Conservation (phyloP, 2,888 invertebrate species). For the Trachelus iudaicus region DNA sequence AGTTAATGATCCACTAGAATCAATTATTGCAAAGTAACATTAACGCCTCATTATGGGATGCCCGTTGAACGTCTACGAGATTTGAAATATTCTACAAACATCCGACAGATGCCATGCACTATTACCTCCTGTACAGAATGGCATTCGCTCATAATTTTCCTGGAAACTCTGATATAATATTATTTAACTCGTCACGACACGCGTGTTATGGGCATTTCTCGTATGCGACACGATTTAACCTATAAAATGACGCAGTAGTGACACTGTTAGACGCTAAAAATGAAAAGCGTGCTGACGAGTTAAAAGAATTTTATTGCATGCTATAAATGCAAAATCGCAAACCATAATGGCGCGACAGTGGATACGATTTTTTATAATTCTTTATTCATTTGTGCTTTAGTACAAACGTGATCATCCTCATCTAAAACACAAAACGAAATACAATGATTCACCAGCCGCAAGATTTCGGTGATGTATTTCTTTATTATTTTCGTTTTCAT, state of each 20-base stretch:
- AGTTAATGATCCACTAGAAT: background rate
- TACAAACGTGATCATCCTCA: slow-evolving; percentile 46
- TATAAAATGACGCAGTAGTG: too few relatives aligned
- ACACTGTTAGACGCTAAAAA: too few relatives aligned
- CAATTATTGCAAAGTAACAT: background rate
- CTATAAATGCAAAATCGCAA: background rate
- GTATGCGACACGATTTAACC: too few relatives aligned
- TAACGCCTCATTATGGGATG: too few relatives aligned
- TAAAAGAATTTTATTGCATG: background rate
- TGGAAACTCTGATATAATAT: background rate
- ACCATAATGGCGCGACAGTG: background rate
- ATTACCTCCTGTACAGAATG: background rate
- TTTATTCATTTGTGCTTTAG: slow-evolving; percentile 58
- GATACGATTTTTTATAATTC: slow-evolving; percentile 36
- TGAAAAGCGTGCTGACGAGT: too few relatives aligned
- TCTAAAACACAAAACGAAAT: slow-evolving; percentile 38
- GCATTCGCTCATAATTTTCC: background rate
- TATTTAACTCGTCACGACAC: background rate
- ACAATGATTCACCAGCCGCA: slow-evolving; percentile 18
- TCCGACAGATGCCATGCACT: too few relatives aligned
- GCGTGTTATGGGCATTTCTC: too few relatives aligned
- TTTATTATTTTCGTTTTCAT: background rate
- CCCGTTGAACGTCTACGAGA: too few relatives aligned
- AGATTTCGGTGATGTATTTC: background rate
- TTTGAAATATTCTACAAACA: too few relatives aligned